Conservation (phyloP, 2,113 vertebrate species). For the Mandrillus leucophaeus region DNA sequence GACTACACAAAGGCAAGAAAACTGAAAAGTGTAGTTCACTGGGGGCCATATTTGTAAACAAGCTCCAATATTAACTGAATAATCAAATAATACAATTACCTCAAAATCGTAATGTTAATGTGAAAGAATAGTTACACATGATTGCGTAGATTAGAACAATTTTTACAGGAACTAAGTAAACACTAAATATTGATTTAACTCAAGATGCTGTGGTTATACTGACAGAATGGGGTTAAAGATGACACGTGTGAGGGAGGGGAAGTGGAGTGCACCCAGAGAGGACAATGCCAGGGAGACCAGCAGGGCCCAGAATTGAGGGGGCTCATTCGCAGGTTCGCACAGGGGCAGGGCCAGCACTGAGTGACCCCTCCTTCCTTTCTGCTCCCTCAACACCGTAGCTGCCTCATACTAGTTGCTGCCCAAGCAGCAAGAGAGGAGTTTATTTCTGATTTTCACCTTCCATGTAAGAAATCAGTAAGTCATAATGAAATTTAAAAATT, state of each 20-base stretch:
- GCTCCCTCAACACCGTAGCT: neutral
- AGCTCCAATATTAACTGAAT: neutral
- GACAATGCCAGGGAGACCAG: neutral
- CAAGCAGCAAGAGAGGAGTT: neutral
- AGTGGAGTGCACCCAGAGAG: neutral
- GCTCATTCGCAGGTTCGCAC: neutral
- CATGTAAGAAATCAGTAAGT: neutral
- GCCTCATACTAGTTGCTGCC: neutral
- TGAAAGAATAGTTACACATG: neutral
- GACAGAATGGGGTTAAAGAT: neutral
- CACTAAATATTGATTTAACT: neutral
- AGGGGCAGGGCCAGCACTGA: neutral
- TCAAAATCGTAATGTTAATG: neutral
- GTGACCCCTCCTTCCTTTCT: neutral
- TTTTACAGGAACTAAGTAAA: neutral
- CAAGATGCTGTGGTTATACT: too few species aligned
- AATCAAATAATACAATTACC: neutral
- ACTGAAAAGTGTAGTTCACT: neutral
- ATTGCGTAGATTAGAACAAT: neutral
- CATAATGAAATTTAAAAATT: neutral
- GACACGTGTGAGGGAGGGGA: neutral
- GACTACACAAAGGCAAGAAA: neutral
- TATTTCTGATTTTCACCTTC: neutral
- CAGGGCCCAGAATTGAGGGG: too few species aligned
- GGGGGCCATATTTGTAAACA: neutral